Conservation (phyloP, 2,888 invertebrate species). For the Petrophora chlorosata region DNA sequence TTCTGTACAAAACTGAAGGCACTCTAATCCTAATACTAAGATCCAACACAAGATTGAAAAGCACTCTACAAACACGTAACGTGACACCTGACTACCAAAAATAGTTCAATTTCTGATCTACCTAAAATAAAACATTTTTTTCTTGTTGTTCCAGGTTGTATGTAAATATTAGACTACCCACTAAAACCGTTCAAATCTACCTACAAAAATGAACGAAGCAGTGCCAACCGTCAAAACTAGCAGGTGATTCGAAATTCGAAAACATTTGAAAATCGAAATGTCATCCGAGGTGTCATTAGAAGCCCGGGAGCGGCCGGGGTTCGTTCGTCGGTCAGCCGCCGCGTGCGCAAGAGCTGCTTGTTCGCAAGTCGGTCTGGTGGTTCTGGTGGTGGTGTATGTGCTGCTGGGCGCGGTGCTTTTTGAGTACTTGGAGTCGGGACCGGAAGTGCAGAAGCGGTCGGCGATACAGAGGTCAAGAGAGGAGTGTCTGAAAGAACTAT, state of each 20-base stretch:
- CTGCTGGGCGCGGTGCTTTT: constrained; percentile 90
- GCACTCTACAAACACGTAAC: too few species aligned
- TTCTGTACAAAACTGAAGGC: too few species aligned
- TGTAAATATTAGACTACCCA: neutral
- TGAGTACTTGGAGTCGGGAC: constrained; percentile 89
- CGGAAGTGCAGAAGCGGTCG: constrained; percentile 85
- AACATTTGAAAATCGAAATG: constrained; percentile 50
- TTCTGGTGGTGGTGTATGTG: constrained; percentile 89
- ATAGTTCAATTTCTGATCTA: too few species aligned
- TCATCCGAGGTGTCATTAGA: constrained; percentile 78
- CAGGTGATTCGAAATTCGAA: constrained; percentile 24
- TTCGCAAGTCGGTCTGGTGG: constrained; percentile 88
- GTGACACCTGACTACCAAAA: too few species aligned
- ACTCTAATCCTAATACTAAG: too few species aligned
- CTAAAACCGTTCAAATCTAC: neutral
- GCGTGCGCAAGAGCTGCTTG: constrained; percentile 84
- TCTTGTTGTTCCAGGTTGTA: constrained; percentile 20
- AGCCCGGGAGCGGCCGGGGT: constrained; percentile 66
- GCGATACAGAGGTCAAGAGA: constrained; percentile 86
- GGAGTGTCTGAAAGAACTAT: constrained; percentile 88
- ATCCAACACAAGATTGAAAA: too few species aligned
- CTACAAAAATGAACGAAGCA: constrained; percentile 10
- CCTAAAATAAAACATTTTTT: constrained; percentile 19
- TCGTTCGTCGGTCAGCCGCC: constrained; percentile 57
- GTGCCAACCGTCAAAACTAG: constrained; percentile 30